These are phyloP conservation scores for Aramus guarauna DNA, from an alignment of 2,113 vertebrate species.

Conservation along the genomic window DNA sequence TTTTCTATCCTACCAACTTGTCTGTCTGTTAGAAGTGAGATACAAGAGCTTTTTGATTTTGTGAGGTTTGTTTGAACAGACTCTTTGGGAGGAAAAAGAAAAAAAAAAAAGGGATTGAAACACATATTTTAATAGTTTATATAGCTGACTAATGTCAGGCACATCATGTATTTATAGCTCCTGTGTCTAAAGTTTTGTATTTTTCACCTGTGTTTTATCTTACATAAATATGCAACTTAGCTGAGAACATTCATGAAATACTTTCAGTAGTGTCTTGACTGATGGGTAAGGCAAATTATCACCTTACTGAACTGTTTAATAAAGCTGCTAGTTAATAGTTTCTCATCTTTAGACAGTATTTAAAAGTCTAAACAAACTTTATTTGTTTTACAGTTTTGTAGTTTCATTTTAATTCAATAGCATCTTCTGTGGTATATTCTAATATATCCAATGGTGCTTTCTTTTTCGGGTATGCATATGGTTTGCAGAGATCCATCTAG, in stretches of 20 bases:
- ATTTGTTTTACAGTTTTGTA: neutral
- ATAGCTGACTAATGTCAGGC: neutral
- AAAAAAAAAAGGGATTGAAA: neutral
- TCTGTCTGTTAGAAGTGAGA: neutral
- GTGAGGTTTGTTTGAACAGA: neutral
- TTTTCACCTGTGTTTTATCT: neutral
- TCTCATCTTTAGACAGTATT: neutral
- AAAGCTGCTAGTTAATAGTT: neutral
- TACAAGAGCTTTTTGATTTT: neutral
- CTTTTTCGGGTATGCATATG: rapidly evolving
- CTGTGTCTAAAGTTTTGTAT: neutral
- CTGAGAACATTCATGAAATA: neutral
- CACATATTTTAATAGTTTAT: neutral
- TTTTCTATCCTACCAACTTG: neutral
- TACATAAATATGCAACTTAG: neutral
- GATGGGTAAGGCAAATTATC: neutral
- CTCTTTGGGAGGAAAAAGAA: rapidly evolving
- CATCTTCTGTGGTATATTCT: neutral
- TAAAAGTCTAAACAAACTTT: neutral
- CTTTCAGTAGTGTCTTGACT: neutral
- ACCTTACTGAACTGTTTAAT: neutral
- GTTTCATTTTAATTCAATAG: neutral
- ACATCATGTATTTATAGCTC: neutral
- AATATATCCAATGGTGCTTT: neutral
- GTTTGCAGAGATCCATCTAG: neutral